Evolutionary conservation across 2,888 invertebrate genomes (phyloP), one percentile per base, ranked within the genome.

Genomic region (Pherbina coryleti): DNA sequence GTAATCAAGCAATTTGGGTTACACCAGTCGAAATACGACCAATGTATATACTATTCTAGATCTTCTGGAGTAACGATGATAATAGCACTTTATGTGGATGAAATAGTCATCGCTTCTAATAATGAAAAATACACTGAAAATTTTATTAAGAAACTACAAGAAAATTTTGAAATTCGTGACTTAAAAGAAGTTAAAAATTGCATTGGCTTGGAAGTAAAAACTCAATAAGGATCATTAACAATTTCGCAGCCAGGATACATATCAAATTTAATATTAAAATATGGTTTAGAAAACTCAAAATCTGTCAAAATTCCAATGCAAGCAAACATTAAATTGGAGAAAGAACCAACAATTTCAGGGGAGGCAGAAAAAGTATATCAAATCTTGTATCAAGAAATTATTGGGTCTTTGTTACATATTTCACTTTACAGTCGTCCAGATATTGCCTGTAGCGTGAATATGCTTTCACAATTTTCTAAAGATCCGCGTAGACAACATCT

Each of bases 41-140:
- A 73, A 73, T 73, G 73, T 49, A 62, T 73, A 1, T 62, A 73
- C 49, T 37, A 14, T n/a, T n/a, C n/a, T n/a, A n/a, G n/a, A n/a
- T n/a, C 28, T 9, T 62, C 4, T 25, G 53, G 31, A 60, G 62
- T 17, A 73, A 62, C 8, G 57, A 25, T 62, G 14, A 60, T 73
- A 25, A 55, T 62, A 25, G 60, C 73, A n/a, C 25, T 62, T 31
- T 73, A 60, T 9, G 73, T 73, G 8, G 73, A 49, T 62, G 49
- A 62, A n/a, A 72, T 55, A 34, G 8, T 31, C 17, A 64, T 64
- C 31, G 34, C 31, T 0, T 31, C 31, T 31, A 19, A 73, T 11
- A 62, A 73, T 28, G 44, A 44, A 49, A 17, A 44, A 11, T 62
- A 62, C 2, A 62, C 62, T 44, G 73, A 55, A 0, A 17, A 44